phyloP scores from a whole-genome alignment of 2,797 vertebrate species.

The Garrulus glandarius region DNA sequence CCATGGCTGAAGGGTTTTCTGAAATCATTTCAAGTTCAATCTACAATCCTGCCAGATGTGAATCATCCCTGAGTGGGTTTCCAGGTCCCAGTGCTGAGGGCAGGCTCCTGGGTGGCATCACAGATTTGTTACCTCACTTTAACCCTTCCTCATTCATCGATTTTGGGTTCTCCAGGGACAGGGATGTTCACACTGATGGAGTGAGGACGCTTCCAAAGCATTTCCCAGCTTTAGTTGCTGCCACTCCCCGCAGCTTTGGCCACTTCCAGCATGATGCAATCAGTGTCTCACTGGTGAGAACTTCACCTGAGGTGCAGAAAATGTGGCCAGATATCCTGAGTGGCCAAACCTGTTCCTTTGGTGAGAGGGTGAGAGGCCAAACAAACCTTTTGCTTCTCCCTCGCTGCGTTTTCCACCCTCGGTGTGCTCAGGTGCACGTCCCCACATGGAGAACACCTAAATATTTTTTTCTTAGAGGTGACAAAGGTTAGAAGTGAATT shows the following conservation, averaged over 20 bases:
- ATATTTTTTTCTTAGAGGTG: background rate
- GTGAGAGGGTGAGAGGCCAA: background rate
- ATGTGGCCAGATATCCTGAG: background rate
- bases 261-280: background rate
- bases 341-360: conserved; percentile 2
- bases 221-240: rapidly evolving
- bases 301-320: background rate
- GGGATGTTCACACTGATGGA: background rate
- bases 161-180: background rate
- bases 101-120: background rate
- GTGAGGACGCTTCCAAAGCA: rapidly evolving
- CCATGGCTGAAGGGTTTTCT: background rate
- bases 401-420: background rate
- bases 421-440: background rate
- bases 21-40: background rate
- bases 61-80: rapidly evolving
- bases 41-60: background rate
- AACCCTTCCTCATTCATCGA: background rate
- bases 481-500: background rate
- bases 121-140: rapidly evolving
- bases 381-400: background rate
- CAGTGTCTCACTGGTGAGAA: rapidly evolving
- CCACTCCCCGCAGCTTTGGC: background rate
- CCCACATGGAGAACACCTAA: rapidly evolving
- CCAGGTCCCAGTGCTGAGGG: background rate